Conservation (phyloP, 2,888 invertebrate species). For the Corythucha ciliata region DNA sequence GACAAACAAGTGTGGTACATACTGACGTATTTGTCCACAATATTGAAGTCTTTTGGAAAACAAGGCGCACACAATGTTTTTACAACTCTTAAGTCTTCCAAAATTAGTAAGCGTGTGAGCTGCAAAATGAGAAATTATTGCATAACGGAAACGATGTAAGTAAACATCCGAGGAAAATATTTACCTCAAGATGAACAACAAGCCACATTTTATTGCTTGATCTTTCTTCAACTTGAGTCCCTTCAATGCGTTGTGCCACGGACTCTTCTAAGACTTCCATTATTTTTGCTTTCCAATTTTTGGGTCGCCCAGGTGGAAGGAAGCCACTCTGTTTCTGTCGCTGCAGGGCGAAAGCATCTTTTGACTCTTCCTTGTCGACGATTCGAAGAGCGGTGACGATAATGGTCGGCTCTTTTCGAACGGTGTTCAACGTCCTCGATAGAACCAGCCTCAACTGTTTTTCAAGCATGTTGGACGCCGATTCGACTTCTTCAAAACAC, state of each 20-base stretch:
- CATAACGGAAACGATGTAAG: slow-evolving; percentile 6
- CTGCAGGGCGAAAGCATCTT: slow-evolving; percentile 76
- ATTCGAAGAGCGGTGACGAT: slow-evolving; percentile 94
- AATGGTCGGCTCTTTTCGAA: slow-evolving; percentile 85
- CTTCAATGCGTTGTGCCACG: slow-evolving; percentile 79
- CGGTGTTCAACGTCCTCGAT: slow-evolving; percentile 83
- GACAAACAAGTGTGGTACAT: slow-evolving; percentile 91
- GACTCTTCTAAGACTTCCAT: slow-evolving; percentile 71
- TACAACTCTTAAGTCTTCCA: slow-evolving; percentile 84
- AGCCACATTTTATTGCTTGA: slow-evolving; percentile 91
- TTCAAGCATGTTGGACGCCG: slow-evolving; percentile 75
- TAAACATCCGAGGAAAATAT: slow-evolving; percentile 5
- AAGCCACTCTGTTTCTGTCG: slow-evolving; percentile 35
- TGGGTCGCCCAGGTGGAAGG: slow-evolving; percentile 81
- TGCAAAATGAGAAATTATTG: slow-evolving; percentile 13
- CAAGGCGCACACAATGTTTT: slow-evolving; percentile 84
- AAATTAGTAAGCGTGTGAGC: slow-evolving; percentile 69
- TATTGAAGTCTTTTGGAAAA: slow-evolving; percentile 91
- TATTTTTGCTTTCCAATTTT: slow-evolving; percentile 78
- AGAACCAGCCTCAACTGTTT: slow-evolving; percentile 86
- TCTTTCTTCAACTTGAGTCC: slow-evolving; percentile 87
- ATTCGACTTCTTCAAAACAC: slow-evolving; percentile 92
- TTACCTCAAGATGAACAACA: slow-evolving; percentile 76
- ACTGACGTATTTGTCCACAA: slow-evolving; percentile 78
- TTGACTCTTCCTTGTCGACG: slow-evolving; percentile 92